Evolutionary conservation across 2,797 vertebrate species (phyloP).

Genomic region (Silurus lanzhouensis): DNA sequence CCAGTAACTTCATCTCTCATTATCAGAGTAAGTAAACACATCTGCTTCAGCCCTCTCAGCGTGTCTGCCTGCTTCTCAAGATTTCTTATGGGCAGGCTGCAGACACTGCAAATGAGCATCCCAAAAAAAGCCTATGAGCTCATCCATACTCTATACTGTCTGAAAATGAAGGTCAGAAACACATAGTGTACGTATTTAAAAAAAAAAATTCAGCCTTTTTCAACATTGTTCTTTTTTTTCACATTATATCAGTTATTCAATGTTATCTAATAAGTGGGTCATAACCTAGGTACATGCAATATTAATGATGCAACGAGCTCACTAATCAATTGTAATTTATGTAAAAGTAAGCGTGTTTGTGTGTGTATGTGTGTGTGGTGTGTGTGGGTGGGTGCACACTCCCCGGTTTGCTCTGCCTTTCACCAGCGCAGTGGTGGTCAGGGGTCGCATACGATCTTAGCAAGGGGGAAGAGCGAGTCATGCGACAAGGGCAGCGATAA

Average conservation of each 20-base stretch:
- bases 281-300: not conserved
- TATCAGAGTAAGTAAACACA: slow-evolving; percentile 37
- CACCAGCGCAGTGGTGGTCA: slow-evolving; percentile 64
- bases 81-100: slow-evolving; percentile 24
- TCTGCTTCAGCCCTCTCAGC: slow-evolving; percentile 25
- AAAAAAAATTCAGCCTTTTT: not conserved
- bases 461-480: slow-evolving; percentile 63
- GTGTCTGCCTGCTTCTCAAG: slow-evolving; percentile 26
- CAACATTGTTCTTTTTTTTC: not conserved
- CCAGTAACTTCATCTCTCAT: slow-evolving; percentile 23
- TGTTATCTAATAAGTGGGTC: not conserved
- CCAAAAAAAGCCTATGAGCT: slow-evolving; percentile 57
- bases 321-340: not conserved
- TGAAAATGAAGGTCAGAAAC: not conserved
- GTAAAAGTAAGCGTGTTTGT: too few species aligned
- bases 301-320: not conserved
- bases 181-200: not conserved
- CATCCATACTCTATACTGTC: slow-evolving; percentile 68
- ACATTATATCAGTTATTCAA: not conserved
- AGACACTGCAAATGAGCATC: slow-evolving; percentile 64
- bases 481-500: slow-evolving; percentile 68
- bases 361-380: too few species aligned
- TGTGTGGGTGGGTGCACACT: slow-evolving; percentile 38
- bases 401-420: slow-evolving; percentile 36
- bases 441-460: slow-evolving; percentile 68